Evolutionary conservation across 2,113 vertebrate genomes (phyloP).

Genomic region (Rhadina sibilatrix): DNA sequence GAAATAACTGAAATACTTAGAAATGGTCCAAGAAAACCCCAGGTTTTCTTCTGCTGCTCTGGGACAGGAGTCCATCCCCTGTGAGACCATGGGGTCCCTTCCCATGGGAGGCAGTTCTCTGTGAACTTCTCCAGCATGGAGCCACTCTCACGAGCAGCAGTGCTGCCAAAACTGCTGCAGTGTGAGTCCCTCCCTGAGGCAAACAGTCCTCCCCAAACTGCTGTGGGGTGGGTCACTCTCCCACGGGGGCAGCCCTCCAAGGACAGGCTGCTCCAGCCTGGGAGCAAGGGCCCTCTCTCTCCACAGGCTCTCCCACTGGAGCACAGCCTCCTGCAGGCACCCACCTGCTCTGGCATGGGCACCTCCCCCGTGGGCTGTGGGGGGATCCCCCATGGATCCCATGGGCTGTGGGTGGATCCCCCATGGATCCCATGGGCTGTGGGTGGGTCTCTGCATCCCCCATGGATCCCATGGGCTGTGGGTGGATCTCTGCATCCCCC

Average conservation of each 20-base stretch:
- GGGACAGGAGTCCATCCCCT: not conserved
- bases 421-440: not conserved
- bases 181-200: not conserved
- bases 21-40: not conserved
- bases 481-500: not conserved
- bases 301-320: not conserved
- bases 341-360: not conserved
- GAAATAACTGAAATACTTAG: not conserved
- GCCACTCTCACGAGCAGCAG: not conserved
- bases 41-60: not conserved
- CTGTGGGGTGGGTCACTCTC: not conserved
- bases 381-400: not conserved
- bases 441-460: not conserved
- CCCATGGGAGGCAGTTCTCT: not conserved
- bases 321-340: not conserved
- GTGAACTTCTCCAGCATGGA: not conserved
- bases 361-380: not conserved
- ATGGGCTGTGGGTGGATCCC: not conserved
- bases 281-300: not conserved
- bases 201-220: not conserved
- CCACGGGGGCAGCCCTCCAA: not conserved
- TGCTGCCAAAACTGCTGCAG: not conserved
- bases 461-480: not conserved
- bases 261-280: not conserved
- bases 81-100: no score